Evolutionary conservation across 30 jellyfish, hydroid and myxozoan species (phyloP), one percentile per base, ranked within the genome.

Genomic region (Aurelia coerulea): DNA sequence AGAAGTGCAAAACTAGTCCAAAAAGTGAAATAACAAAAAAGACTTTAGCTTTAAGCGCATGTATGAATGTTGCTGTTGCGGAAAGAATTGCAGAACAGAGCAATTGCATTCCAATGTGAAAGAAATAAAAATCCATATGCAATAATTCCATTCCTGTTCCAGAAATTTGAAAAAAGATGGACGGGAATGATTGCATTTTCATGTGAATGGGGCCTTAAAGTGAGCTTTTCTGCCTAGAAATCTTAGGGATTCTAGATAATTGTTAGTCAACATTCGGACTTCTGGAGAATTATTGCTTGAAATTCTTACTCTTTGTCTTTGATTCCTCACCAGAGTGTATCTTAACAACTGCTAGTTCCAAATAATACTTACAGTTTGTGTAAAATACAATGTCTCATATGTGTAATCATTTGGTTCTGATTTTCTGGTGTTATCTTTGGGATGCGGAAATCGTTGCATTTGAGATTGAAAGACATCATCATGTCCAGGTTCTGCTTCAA

Each of bases 301-400:
- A 23, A 23, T 23, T 23, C 29, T 23, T 23, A 23, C 29, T 23
- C 29, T 23, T 23, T 23, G 29, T 23, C 29, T 23, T 23, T 23
- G 29, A 23, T 23, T 23, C 29, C 29, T 23, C 29, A 23, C 29
- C 29, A 23, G 29, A 23, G 29, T 0, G 29, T 23, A 23, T 23
- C 29, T 23, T 23, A 23, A 23, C 29, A 23, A 23, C 29, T 23
- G 29, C 29, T 23, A 23, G 29, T 39, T 72, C 4, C 12, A 12
- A 46, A 46, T 37, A 7, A 72, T 18, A 73, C 93, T 84, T 51
- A 84, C 93, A 9, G 88, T 64, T 65, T 84, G 93, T 51, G 73
- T 68, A 42, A 32, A 84, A 73, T 84, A 84, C 12, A 56, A 49
- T 13, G 93, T 84, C 32, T 84, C 83, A 67, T 73, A 84, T 6